A percentile compares a stretch with the other conserved stretches of the same genome.
Conservation (phyloP, 2,797 vertebrate species). For the Lateolabrax maculatus region DNA sequence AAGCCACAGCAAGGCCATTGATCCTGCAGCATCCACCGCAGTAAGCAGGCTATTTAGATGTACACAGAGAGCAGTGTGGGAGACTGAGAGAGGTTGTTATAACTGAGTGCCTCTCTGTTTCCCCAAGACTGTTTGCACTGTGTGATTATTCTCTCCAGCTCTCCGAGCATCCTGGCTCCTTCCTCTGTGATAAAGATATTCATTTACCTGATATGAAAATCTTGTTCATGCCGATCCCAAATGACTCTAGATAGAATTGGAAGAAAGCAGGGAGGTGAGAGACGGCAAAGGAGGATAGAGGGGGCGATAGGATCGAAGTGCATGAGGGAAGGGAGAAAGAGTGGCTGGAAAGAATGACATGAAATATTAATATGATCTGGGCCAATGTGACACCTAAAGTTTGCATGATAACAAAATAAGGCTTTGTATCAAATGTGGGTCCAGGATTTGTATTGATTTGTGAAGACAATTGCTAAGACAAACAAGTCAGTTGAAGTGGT, state of each 20-base stretch:
- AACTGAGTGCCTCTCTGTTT: constrained; percentile 76
- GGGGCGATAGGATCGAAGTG: constrained; percentile 40
- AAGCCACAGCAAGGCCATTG: constrained; percentile 63
- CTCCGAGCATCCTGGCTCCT: constrained; percentile 69
- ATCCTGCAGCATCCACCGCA: constrained; percentile 52
- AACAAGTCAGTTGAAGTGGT: constrained; percentile 36
- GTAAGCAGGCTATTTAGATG: constrained; percentile 73
- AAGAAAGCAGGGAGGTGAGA: constrained; percentile 54
- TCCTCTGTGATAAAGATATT: constrained; percentile 82
- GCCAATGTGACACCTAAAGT: constrained; percentile 60
- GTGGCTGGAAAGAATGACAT: constrained; percentile 62
- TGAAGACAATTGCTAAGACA: constrained; percentile 10
- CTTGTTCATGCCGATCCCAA: constrained; percentile 79
- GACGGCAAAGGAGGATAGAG: constrained; percentile 15
- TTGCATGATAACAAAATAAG: constrained; percentile 66
- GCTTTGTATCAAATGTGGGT: constrained; percentile 36
- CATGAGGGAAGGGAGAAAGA: constrained; percentile 28
- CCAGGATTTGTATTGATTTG: constrained; percentile 45
- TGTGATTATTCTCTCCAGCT: constrained; percentile 83
- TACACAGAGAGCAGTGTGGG: constrained; percentile 64
- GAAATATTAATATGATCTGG: constrained; percentile 74
- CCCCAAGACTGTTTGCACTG: constrained; percentile 78
- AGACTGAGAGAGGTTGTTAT: constrained; percentile 73
- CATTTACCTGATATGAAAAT: constrained; percentile 85
- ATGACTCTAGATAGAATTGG: constrained; percentile 72